phyloP scores from a whole-genome alignment of 1,140 invertebrate species.

The Adelges cooleyi region DNA sequence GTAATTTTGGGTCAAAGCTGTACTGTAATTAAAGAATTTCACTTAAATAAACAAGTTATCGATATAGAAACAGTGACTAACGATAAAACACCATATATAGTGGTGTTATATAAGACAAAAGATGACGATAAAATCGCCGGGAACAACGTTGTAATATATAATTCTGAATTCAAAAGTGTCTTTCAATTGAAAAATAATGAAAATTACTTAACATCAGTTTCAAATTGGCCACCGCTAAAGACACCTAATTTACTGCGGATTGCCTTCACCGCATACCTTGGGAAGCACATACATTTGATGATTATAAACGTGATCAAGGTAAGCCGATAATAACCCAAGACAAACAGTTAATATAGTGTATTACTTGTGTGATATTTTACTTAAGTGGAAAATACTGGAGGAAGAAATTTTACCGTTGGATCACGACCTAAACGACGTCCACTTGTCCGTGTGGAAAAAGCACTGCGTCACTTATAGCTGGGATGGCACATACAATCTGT shows the following conservation, averaged over 20 bases:
- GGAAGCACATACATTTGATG: background rate
- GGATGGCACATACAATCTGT: conserved; percentile 1
- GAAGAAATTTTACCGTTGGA: background rate
- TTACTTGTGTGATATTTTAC: background rate
- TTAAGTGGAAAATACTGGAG: background rate
- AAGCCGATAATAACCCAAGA: background rate
- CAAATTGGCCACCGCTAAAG: background rate
- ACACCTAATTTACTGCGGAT: background rate
- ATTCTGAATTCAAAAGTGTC: background rate
- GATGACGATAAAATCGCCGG: background rate
- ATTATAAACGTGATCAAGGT: background rate
- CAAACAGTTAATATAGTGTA: too few relatives aligned
- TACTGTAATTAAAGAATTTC: background rate
- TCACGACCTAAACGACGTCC: background rate
- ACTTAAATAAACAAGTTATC: background rate
- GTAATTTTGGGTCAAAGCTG: background rate
- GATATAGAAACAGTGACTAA: background rate
- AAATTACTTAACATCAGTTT: background rate
- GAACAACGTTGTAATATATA: conserved; percentile 3
- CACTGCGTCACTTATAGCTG: background rate
- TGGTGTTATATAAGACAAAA: background rate
- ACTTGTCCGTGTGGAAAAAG: background rate
- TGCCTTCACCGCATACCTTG: background rate
- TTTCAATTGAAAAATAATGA: background rate
- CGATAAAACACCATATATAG: background rate